Conservation (phyloP, 2,888 invertebrate genomes). For the Ophion slaviceki region DNA sequence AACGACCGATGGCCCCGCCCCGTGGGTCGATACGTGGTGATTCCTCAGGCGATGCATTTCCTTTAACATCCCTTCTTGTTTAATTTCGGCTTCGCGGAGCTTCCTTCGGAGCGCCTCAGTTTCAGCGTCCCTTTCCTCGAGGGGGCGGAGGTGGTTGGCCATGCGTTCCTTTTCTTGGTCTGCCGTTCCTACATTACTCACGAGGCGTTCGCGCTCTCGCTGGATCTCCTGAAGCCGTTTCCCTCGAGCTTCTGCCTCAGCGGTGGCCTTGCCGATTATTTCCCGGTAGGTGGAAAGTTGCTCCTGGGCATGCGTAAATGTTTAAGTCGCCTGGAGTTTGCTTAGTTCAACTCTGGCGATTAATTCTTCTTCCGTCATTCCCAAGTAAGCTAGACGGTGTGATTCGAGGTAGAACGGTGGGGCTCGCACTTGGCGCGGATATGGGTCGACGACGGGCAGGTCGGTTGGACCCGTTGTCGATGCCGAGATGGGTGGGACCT, state of each 20-base stretch:
- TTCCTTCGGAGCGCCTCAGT: neutral
- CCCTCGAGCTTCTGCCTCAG: neutral
- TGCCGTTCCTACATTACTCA: neutral
- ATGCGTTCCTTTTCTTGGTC: neutral
- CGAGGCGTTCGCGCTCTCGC: constrained; percentile 5
- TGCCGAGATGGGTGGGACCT: neutral
- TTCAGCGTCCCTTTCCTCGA: constrained; percentile 8
- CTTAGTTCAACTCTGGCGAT: constrained; percentile 6
- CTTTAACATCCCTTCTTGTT: constrained; percentile 16
- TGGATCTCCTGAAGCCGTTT: neutral
- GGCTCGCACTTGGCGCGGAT: neutral
- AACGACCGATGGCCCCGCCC: neutral
- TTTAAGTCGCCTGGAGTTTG: constrained; percentile 9
- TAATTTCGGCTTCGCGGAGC: constrained; percentile 11
- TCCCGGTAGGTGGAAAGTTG: neutral
- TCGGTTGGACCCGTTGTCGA: neutral
- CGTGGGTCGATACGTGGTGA: neutral
- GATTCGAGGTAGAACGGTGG: constrained; percentile 1
- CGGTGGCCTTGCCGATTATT: constrained; percentile 1
- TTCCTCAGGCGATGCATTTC: constrained; percentile 23
- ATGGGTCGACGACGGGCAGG: neutral
- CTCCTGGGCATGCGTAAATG: constrained; percentile 14
- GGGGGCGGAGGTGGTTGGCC: neutral
- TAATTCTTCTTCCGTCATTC: constrained; percentile 1
- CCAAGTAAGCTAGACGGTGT: neutral